Base-by-base conservation (phyloP, 2,113 vertebrate genomes). In the Abramis brama region DNA sequence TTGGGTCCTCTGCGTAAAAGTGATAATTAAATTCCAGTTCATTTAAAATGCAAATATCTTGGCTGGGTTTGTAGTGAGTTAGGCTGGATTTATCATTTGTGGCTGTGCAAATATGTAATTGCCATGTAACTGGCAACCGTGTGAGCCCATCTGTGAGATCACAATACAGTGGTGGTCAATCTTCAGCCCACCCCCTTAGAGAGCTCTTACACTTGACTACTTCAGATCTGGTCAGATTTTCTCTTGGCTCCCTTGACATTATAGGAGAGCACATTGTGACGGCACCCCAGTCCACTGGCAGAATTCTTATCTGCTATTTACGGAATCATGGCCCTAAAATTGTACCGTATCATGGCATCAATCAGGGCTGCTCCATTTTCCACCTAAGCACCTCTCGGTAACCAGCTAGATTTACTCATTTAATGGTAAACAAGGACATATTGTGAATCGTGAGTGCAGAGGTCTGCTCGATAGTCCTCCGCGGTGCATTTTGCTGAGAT, bases 361-460 rank as follows among this genome's bases (percentile, higher is more conserved):
- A 55, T 68, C 50, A 73, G 79, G 0, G 6, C 39, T 59, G 45
- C 84, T 79, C 73, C 39, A 57, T 74, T 77, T 82, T 82, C 55
- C 55, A 87, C 83, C 27, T n/a, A 66, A 60, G 77, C 45, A 68
- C 79, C 83, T 79, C 73, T 43, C 39, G 5, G 73, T 79, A 89
- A 84, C 50, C 43, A 39, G n/a, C 66, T 50, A 83, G 83, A 85
- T 89, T 79, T 73, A 74, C 86, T 85, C 59, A 79, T 87, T 85
- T 87, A 83, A 82, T 85, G 86, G n/a, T 87, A 82, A 87, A 87
- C 79, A 79, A 84, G 64, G 43, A 78, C 81, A 84, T 43, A 80
- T 84, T 84, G 76, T 86, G 68, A 66, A 76, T 83, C 23, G 21
- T 47, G 45, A 83, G 84, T 71, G 73, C 62, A 75, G 59, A 86